A percentile compares a stretch with the other conserved stretches of the same genome.
Evolutionary conservation across 2,797 vertebrate genomes (phyloP).

Genomic region (Enoplosus armatus): DNA sequence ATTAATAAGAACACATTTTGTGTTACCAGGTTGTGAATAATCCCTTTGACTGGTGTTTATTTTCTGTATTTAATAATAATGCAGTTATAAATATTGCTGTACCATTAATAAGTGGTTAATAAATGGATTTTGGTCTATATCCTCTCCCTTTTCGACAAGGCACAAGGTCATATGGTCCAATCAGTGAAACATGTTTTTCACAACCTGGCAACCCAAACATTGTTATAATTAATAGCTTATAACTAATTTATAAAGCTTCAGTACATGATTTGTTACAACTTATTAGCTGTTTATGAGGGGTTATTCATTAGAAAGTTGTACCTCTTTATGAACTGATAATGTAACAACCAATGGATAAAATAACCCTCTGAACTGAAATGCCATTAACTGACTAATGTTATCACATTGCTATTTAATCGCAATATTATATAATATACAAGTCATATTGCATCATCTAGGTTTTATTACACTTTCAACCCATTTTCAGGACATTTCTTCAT

Average conservation of each 20-base stretch:
- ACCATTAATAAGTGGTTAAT: not conserved
- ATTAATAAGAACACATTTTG: not conserved
- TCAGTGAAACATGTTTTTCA: not conserved
- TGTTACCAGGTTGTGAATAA: not conserved
- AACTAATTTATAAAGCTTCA: not conserved
- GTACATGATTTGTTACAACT: not conserved
- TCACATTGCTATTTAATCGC: not conserved
- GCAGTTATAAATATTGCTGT: not conserved
- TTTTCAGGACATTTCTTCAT: not conserved
- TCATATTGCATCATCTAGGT: slow-evolving; percentile 9
- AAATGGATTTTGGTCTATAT: not conserved
- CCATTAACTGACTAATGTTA: not conserved
- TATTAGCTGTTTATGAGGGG: not conserved
- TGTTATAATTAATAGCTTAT: not conserved
- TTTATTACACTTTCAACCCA: not conserved
- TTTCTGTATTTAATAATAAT: not conserved
- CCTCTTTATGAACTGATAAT: not conserved
- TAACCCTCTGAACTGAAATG: not conserved
- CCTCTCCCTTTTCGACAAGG: not conserved
- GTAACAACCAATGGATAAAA: not conserved
- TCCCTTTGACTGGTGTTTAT: not conserved
- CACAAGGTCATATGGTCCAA: not conserved
- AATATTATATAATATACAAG: not conserved
- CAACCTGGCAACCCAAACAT: not conserved
- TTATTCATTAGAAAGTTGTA: not conserved